Evolutionary conservation across 2,888 invertebrate genomes (phyloP).

Genomic region (Philhelius pedissequus): DNA sequence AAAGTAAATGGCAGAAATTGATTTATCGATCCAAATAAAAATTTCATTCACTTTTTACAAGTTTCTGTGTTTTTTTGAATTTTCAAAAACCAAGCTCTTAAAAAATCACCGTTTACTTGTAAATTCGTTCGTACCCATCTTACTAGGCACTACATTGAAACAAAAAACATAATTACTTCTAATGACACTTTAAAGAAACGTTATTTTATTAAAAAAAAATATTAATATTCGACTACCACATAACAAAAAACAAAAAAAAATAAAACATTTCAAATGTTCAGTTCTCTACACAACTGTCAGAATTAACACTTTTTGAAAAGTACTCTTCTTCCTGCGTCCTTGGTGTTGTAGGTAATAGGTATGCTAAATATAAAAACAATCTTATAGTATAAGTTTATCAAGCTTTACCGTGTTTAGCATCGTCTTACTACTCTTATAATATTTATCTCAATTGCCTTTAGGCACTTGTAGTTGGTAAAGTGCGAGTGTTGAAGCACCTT

Average conservation of each 20-base stretch:
- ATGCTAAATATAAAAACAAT: not conserved
- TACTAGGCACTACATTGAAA: too few species aligned
- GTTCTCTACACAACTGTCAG: not conserved
- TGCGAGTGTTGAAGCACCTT: conserved; percentile 4
- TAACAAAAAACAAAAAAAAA: not conserved
- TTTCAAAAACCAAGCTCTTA: too few species aligned
- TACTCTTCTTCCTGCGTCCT: not conserved
- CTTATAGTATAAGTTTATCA: not conserved
- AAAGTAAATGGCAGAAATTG: too few species aligned
- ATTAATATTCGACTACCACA: not conserved
- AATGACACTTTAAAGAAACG: not conserved
- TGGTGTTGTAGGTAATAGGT: not conserved
- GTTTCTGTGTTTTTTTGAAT: too few species aligned
- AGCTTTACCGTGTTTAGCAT: not conserved
- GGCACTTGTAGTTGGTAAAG: not conserved
- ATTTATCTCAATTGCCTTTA: conserved; percentile 9
- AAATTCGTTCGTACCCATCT: too few species aligned
- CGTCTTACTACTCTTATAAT: not conserved
- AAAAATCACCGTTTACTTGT: too few species aligned
- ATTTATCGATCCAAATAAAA: too few species aligned
- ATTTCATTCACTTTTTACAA: too few species aligned
- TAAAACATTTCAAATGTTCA: not conserved
- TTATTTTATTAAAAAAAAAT: not conserved
- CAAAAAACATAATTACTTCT: too few species aligned
- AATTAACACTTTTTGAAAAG: not conserved